Conservation (phyloP, 2,113 vertebrate species). For the Megaptera novaeangliae region DNA sequence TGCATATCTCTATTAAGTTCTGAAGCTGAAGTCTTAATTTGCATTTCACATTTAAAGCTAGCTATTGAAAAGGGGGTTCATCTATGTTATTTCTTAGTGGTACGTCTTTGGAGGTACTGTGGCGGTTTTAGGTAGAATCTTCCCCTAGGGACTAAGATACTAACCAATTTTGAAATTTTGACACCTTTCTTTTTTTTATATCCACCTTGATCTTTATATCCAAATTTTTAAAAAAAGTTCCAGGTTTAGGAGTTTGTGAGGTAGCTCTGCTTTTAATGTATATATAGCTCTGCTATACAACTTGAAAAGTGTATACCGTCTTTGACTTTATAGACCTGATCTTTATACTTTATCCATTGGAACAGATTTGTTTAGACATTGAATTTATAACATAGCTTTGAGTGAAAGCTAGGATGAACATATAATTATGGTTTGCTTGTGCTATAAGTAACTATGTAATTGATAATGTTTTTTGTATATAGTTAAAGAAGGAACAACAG, state of each 20-base stretch:
- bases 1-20: slow-evolving; percentile 32
- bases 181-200: not conserved
- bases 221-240: not conserved
- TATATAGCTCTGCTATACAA: not conserved
- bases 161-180: slow-evolving; percentile 9
- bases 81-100: not conserved
- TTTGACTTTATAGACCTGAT: slow-evolving; percentile 4
- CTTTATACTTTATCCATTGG: slow-evolving; percentile 35
- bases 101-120: not conserved
- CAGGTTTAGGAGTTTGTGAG: not conserved
- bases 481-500: not conserved
- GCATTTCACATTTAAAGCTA: slow-evolving; percentile 52
- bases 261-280: not conserved
- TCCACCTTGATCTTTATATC: not conserved
- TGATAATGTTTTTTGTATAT: not conserved
- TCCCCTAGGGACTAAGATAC: not conserved
- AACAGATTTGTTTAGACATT: slow-evolving; percentile 30
- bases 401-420: not conserved
- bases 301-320: not conserved
- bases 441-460: not conserved
- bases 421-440: slow-evolving; percentile 8
- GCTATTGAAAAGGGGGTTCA: not conserved
- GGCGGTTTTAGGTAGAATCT: not conserved
- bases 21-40: slow-evolving; percentile 48
- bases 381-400: slow-evolving; percentile 12